Percentiles rank a stretch among this genome's conserved stretches.
Conservation (phyloP, 37 sponge, comb jelly and placozoan species). For the Petrosia ficiformis region DNA sequence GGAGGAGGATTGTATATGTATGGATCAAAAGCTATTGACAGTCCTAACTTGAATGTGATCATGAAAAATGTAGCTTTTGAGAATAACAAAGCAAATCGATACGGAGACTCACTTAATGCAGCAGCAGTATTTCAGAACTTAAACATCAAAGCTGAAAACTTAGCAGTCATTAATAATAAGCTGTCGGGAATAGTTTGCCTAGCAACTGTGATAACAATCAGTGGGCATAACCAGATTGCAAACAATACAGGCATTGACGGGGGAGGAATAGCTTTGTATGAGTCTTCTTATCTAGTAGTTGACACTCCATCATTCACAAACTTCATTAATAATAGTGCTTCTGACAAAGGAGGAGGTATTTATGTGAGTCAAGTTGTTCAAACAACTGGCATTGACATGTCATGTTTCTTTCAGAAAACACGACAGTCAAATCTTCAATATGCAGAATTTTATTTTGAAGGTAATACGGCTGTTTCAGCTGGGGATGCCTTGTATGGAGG, state of each 20-base stretch:
- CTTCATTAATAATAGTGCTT: not conserved
- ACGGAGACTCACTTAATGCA: not conserved
- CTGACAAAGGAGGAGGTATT: constrained; percentile 8
- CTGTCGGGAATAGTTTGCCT: not conserved
- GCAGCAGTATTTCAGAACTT: not conserved
- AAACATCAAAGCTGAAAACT: too few relatives aligned
- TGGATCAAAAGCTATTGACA: not conserved
- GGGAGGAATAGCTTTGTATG: not conserved
- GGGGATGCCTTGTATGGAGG: not conserved
- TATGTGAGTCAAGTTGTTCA: not conserved
- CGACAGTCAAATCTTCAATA: not conserved
- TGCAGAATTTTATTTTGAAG: not conserved
- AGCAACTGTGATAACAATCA: not conserved
- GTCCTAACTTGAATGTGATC: too few relatives aligned
- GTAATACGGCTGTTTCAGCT: not conserved
- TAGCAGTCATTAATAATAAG: too few relatives aligned
- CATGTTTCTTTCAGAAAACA: not conserved
- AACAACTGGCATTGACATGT: not conserved
- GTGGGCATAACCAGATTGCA: not conserved
- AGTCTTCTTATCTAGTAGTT: not conserved
- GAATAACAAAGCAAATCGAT: not conserved
- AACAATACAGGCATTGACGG: not conserved
- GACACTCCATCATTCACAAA: not conserved
- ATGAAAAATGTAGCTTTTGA: not conserved
- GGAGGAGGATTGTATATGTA: not conserved